Conservation (phyloP, 2,797 vertebrate genomes). For the Cottoperca gobio region DNA sequence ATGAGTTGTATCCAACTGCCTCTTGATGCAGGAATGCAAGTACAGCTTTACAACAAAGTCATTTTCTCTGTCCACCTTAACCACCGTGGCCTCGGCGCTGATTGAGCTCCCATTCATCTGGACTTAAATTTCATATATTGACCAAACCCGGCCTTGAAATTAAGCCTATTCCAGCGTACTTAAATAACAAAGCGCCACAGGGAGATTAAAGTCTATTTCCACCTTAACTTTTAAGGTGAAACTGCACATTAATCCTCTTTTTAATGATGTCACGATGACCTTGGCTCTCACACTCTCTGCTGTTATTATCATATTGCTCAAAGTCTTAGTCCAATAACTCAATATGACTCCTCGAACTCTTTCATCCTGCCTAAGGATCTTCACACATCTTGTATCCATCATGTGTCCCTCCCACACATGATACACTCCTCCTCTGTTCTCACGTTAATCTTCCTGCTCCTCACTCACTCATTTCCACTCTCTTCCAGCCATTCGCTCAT, state of each 20-base stretch:
- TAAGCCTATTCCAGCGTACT: conserved; percentile 31
- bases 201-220: conserved; percentile 54
- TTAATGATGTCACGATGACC: conserved; percentile 71
- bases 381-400: conserved; percentile 84
- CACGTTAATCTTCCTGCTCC: conserved; percentile 69
- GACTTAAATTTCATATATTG: conserved; percentile 47
- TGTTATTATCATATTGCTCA: conserved; percentile 73
- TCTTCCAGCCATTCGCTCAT: conserved; percentile 42
- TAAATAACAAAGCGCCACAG: conserved; percentile 27
- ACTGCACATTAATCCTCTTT: conserved; percentile 56
- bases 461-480: conserved; percentile 58
- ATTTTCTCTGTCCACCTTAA: conserved; percentile 32
- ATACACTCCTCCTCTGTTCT: conserved; percentile 75
- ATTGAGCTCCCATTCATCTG: conserved; percentile 38
- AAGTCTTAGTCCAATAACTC: conserved; percentile 71
- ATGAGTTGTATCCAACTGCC: conserved; percentile 49
- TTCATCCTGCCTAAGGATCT: conserved; percentile 72
- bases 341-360: conserved; percentile 64
- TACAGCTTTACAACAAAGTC: conserved; percentile 45
- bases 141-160: conserved; percentile 37
- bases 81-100: conserved; percentile 17
- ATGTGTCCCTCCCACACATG: conserved; percentile 72
- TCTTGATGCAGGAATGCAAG: conserved; percentile 46
- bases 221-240: conserved; percentile 62
- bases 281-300: conserved; percentile 34